Percentiles rank a stretch among this genome's conserved stretches.
These are phyloP conservation scores for Pycnonotus jocosus DNA, from an alignment of 2,113 vertebrate genomes.

Conservation along the genomic window DNA sequence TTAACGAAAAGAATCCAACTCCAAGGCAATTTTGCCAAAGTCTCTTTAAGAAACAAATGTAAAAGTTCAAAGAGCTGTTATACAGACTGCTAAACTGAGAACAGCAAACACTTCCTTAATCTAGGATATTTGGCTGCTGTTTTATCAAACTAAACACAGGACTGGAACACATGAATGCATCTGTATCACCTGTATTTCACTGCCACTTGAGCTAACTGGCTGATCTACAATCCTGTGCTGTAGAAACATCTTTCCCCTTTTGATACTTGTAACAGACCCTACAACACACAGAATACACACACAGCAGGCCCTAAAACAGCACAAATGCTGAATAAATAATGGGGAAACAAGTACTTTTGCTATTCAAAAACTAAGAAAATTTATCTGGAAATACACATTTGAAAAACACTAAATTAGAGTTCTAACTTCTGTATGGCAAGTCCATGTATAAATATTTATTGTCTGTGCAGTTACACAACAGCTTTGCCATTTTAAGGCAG, in stretches of 20 bases:
- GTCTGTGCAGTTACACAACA: not conserved
- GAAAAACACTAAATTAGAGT: not conserved
- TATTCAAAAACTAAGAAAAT: not conserved
- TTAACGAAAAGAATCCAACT: not conserved
- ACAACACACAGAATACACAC: fast-evolving
- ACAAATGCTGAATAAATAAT: not conserved
- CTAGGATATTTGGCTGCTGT: not conserved
- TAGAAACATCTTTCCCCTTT: not conserved
- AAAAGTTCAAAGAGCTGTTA: not conserved
- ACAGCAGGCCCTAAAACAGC: not conserved
- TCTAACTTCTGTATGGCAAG: not conserved
- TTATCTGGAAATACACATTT: not conserved
- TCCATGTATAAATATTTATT: not conserved
- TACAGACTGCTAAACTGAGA: not conserved
- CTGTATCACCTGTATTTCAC: not conserved
- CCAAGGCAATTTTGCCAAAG: not conserved
- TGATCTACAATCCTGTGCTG: not conserved
- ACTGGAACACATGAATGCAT: not conserved
- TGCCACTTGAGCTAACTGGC: fast-evolving
- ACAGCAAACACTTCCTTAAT: not conserved
- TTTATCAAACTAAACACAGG: not conserved
- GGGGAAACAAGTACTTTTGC: not conserved
- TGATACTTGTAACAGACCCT: fast-evolving
- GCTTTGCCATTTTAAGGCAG: not conserved
- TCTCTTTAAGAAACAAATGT: not conserved